phyloP scores from a whole-genome alignment of 2,113 vertebrate genomes.

The Chrysemys picta region DNA sequence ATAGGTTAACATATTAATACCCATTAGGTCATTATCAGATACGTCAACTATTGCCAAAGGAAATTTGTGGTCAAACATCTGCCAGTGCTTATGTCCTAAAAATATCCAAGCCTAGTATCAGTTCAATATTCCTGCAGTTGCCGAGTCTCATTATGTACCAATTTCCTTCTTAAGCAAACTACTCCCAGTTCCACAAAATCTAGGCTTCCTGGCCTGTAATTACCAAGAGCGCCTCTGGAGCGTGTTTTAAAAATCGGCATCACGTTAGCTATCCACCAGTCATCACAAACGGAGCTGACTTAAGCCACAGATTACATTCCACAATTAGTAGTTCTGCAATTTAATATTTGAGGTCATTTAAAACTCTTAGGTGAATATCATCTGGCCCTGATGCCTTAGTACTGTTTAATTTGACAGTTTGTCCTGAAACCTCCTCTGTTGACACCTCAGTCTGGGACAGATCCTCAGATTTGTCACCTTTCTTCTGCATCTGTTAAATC shows the following conservation, averaged over 20 bases:
- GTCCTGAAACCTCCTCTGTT: neutral
- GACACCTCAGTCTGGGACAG: neutral
- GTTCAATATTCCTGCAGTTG: no score
- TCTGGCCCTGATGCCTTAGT: neutral
- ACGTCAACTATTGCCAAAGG: no score
- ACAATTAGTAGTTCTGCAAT: neutral
- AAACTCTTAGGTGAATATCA: neutral
- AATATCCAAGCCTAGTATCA: no score
- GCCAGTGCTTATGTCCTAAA: no score
- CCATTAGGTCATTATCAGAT: no score
- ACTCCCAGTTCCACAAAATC: neutral
- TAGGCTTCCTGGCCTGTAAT: neutral
- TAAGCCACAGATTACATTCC: neutral
- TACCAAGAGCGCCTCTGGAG: neutral
- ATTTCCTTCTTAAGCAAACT: no score
- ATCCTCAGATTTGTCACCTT: neutral
- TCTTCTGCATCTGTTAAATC: neutral
- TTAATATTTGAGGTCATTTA: neutral
- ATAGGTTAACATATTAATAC: no score
- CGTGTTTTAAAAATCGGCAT: neutral
- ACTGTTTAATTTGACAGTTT: neutral
- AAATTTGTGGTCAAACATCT: no score
- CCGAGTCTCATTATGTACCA: no score
- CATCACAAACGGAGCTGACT: neutral
- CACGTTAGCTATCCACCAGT: neutral